Conservation (phyloP, 2,113 vertebrate genomes). For the Phalacrocorax carbo region DNA sequence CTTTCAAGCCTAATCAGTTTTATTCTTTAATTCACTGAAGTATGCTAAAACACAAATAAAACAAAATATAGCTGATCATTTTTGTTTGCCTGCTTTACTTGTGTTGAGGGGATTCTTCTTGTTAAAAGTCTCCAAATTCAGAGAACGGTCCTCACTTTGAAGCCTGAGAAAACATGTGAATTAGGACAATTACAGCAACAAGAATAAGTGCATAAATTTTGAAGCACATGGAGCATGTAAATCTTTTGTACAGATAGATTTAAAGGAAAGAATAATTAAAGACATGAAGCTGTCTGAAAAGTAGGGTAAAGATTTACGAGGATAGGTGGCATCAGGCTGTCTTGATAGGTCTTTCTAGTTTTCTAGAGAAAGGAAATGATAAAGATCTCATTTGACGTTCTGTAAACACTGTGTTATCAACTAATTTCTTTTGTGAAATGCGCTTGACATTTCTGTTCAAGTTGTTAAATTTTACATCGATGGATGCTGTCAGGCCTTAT, state of each 20-base stretch:
- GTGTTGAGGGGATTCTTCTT: neutral
- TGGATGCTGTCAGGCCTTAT: neutral
- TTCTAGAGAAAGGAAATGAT: neutral
- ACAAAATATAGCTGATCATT: neutral
- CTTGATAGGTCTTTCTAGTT: neutral
- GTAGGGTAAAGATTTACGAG: neutral
- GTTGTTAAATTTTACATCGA: neutral
- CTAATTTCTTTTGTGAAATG: neutral
- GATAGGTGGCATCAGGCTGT: neutral
- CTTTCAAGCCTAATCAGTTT: neutral
- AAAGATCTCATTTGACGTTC: neutral
- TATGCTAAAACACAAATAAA: neutral
- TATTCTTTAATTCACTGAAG: neutral
- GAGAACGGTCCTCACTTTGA: neutral
- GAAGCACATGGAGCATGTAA: neutral
- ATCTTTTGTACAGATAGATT: neutral
- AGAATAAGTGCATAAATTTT: neutral
- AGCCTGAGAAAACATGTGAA: neutral
- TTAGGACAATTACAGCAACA: neutral
- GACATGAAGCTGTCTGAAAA: neutral
- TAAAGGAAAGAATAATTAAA: neutral
- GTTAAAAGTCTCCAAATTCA: neutral
- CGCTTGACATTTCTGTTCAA: neutral
- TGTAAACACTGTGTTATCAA: neutral
- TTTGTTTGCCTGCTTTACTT: neutral